phyloP scores from a whole-genome alignment of 1,140 invertebrate species.

The Hylaeus volcanicus region DNA sequence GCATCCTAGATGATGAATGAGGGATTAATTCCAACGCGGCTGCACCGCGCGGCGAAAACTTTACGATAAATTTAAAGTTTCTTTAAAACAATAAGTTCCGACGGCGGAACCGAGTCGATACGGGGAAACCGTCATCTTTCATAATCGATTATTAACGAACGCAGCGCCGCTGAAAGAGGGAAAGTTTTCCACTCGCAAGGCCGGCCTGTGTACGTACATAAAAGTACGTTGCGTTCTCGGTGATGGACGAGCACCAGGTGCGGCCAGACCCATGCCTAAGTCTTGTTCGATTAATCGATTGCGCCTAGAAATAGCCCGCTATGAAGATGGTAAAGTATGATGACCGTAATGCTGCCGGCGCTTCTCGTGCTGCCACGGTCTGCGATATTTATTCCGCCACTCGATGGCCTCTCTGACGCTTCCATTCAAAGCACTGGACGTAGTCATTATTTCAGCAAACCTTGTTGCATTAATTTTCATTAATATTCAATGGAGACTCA shows the following conservation, averaged over 20 bases:
- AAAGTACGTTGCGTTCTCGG: slow-evolving; percentile 52
- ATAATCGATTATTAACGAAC: slow-evolving; percentile 78
- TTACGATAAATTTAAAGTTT: slow-evolving; percentile 74
- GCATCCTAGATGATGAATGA: slow-evolving; percentile 71
- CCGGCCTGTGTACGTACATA: slow-evolving; percentile 55
- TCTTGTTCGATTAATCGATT: slow-evolving; percentile 70
- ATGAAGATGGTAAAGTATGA: slow-evolving; percentile 43
- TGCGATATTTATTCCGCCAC: slow-evolving; percentile 39
- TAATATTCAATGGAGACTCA: no score
- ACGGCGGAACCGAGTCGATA: slow-evolving; percentile 60
- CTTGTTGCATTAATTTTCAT: no score
- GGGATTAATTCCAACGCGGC: slow-evolving; percentile 67
- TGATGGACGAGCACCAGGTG: slow-evolving; percentile 70
- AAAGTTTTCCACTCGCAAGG: slow-evolving; percentile 63
- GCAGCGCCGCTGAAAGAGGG: slow-evolving; percentile 65
- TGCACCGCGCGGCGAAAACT: slow-evolving; percentile 59
- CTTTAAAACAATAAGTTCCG: slow-evolving; percentile 72
- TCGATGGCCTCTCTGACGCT: slow-evolving; percentile 1
- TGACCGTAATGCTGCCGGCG: slow-evolving; percentile 41
- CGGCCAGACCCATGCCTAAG: slow-evolving; percentile 61
- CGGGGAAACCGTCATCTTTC: slow-evolving; percentile 69
- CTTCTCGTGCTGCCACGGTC: slow-evolving; percentile 25
- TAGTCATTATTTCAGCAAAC: no score
- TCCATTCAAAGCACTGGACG: slow-evolving; percentile 15
- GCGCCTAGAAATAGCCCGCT: slow-evolving; percentile 54